These are phyloP conservation scores for Auanema freiburgensis DNA, from an alignment of 2,888 invertebrate species.

Conservation along the genomic window DNA sequence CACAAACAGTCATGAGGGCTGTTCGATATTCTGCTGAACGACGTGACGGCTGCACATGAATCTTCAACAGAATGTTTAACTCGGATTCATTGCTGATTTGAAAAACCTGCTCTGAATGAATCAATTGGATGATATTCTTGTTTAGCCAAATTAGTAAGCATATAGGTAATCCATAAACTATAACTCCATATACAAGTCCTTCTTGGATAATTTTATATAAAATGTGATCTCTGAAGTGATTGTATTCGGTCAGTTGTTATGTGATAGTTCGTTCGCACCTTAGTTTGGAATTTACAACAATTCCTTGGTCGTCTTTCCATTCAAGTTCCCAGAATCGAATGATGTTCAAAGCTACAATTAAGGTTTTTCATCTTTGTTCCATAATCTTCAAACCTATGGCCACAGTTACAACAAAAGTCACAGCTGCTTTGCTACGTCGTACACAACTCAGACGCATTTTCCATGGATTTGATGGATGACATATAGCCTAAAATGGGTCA, in stretches of 20 bases:
- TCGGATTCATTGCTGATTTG: neutral
- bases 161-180: constrained; percentile 52
- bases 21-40: constrained; percentile 19
- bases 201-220: constrained; percentile 39
- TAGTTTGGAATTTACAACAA: constrained; percentile 6
- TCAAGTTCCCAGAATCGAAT: constrained; percentile 31
- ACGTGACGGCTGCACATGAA: constrained; percentile 19
- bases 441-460: constrained; percentile 41
- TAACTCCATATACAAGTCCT: constrained; percentile 48
- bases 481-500: constrained; percentile 33
- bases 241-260: neutral
- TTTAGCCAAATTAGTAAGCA: constrained; percentile 51
- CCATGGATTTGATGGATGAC: constrained; percentile 47
- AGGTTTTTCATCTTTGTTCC: neutral
- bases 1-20: constrained; percentile 50
- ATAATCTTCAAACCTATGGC: constrained; percentile 17
- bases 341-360: constrained; percentile 24
- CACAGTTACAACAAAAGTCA: constrained; percentile 21
- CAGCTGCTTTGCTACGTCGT: constrained; percentile 21
- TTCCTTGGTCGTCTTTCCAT: constrained; percentile 17
- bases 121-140: constrained; percentile 34
- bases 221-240: constrained; percentile 16
- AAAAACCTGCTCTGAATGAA: constrained; percentile 36
- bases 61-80: constrained; percentile 7
- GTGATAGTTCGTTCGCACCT: neutral